A percentile compares a stretch with the other conserved stretches of the same genome.
phyloP scores from a whole-genome alignment of 2,797 vertebrate species.

The Pseudochirops cupreus region DNA sequence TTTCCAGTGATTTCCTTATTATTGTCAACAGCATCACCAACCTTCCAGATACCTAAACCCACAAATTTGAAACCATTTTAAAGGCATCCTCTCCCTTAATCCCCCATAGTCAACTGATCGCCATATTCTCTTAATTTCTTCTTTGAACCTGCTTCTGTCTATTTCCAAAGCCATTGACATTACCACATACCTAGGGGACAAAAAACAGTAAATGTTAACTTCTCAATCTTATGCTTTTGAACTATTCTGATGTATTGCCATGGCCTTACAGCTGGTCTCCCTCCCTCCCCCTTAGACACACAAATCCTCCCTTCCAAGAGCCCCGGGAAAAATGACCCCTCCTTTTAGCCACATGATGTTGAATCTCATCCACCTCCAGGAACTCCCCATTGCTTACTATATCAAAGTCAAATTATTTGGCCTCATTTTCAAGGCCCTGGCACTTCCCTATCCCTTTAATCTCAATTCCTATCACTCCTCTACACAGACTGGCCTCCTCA shows the following conservation, averaged over 20 bases:
- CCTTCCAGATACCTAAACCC: no score
- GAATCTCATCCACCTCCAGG: not conserved
- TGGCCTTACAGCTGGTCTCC: not conserved
- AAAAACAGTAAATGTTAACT: no score
- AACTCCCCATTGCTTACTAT: not conserved
- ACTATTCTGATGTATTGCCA: not conserved
- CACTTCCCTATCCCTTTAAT: not conserved
- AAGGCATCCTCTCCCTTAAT: no score
- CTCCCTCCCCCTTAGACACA: not conserved
- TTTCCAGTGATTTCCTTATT: no score
- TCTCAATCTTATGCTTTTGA: no score
- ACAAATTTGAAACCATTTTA: no score
- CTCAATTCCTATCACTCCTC: not conserved
- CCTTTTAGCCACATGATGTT: not conserved
- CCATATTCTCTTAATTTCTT: no score
- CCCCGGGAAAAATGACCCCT: not conserved
- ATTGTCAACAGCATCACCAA: no score
- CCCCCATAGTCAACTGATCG: no score
- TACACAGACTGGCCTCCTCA: not conserved
- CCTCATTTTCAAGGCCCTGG: not conserved
- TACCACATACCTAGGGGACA: no score
- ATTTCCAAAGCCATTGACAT: no score
- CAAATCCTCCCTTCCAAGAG: not conserved
- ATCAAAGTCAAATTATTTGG: not conserved
- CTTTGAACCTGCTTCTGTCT: no score